A percentile compares a stretch with the other conserved stretches of the same genome.
These are phyloP conservation scores for Eilema caniola DNA, from an alignment of 2,888 invertebrate species.

Conservation along the genomic window DNA sequence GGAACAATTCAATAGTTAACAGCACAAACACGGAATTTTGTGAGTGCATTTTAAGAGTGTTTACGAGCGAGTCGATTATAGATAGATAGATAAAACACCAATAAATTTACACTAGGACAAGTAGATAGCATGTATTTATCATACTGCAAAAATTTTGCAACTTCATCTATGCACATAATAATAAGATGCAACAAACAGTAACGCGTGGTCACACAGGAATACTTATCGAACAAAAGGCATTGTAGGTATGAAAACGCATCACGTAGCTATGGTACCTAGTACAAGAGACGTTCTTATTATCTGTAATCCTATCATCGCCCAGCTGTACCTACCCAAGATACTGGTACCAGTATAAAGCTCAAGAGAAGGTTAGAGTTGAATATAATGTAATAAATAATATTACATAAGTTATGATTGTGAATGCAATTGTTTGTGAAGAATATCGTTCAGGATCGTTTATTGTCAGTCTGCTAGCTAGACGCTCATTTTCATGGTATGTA, in stretches of 20 bases:
- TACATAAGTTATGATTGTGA: background rate
- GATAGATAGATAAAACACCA: too few relatives aligned
- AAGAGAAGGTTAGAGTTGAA: background rate
- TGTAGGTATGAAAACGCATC: slow-evolving; percentile 22
- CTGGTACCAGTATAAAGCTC: background rate
- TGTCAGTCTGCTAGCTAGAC: too few relatives aligned
- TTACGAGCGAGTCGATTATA: background rate
- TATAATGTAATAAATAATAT: background rate
- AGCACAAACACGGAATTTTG: background rate
- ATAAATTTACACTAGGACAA: too few relatives aligned
- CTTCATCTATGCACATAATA: slow-evolving; percentile 48
- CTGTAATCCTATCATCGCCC: background rate
- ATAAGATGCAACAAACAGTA: slow-evolving; percentile 32
- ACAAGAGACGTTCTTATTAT: background rate
- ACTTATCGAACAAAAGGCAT: slow-evolving; percentile 30
- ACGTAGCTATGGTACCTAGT: slow-evolving; percentile 6
- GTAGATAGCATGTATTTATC: too few relatives aligned
- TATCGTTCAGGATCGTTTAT: too few relatives aligned
- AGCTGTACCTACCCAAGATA: background rate
- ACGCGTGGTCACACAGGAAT: slow-evolving; percentile 28
- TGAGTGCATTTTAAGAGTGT: background rate
- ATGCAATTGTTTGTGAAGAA: too few relatives aligned
- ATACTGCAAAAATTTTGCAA: background rate
- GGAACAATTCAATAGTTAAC: background rate
- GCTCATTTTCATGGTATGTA: too few relatives aligned